Base-by-base conservation (phyloP, 2,888 invertebrate species). In the Spisula subtruncata region DNA sequence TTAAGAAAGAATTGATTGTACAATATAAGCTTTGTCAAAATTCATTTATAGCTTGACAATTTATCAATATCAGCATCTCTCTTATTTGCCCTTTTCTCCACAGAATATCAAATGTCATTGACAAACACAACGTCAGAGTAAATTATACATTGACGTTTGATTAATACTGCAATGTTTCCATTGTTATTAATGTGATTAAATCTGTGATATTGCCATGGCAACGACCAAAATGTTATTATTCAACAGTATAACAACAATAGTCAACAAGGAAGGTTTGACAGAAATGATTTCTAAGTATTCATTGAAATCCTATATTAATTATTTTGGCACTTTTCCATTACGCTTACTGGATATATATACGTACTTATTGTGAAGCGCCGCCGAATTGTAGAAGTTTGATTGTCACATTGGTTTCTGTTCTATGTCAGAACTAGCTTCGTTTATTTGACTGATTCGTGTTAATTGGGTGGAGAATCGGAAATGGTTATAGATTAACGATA, bases 81-180 rank as follows among this genome's bases (percentile, higher is more conserved):
- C 51, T 8, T 14, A 51, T 16, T 51, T 51, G 5, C 1, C 16
- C 16, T 4, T 66, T 25, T 66, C 60, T 66, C 25, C 20, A 25
- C 60, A 66, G n/a, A 25, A 66, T 66, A 66, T 66, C 75, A 75
- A 35, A 32, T 75, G 16, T 35, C 75, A 75, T 75, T 75, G 75
- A 16, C 75, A 75, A 41, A 18, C 32, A 75, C 20, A 75, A 35
- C 75, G 35, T 75, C 32, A 2, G 25, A 25, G 35, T 32, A 75
- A 75, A 75, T 75, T 75, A 35, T 35, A 75, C 18, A 35, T 35
- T 75, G 75, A 75, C 75, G 35, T 35, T 75, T 75, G 75, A 75
- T 71, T 71, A 71, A 71, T 71, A 71, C 71, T 1, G 71, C 0
- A 1, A 8, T 32, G 32, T 29, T 71, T 71, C 71, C 32, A 10